A percentile compares a stretch with the other conserved stretches of the same genome.
phyloP scores from a whole-genome alignment of 2,797 vertebrate genomes.

The Semaprochilodus insignis region DNA sequence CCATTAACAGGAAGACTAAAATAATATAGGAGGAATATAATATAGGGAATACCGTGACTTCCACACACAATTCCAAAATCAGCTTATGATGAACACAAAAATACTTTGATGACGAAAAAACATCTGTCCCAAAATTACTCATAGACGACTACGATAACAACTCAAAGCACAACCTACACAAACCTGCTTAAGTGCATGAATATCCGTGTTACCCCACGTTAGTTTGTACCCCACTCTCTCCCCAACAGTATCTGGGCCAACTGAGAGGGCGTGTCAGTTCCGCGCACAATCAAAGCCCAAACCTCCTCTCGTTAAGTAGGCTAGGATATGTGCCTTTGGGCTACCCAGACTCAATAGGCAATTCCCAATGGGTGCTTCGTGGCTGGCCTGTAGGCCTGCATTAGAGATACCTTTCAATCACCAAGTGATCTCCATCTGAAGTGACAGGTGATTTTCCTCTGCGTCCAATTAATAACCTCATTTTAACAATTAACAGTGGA shows the following conservation, averaged over 20 bases:
- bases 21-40: no score
- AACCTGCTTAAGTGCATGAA: no score
- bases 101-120: no score
- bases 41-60: no score
- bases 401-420: conserved; percentile 85
- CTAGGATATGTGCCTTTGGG: conserved; percentile 73
- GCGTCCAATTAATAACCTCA: conserved; percentile 81
- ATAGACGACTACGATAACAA: no score
- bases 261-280: conserved; percentile 77
- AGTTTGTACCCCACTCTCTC: no score
- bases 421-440: conserved; percentile 74
- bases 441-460: conserved; percentile 82
- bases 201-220: no score
- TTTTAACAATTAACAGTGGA: conserved; percentile 83
- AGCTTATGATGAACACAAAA: no score
- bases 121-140: no score
- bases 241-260: conserved; percentile 76
- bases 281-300: conserved; percentile 62
- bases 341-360: conserved; percentile 52
- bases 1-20: no score
- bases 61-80: no score
- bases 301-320: conserved; percentile 63
- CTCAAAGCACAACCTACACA: no score
- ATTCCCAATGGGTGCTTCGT: conserved; percentile 70
- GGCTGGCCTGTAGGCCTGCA: conserved; percentile 72